Evolutionary conservation across 2,797 vertebrate species (phyloP).

Genomic region (Zalophus californianus): DNA sequence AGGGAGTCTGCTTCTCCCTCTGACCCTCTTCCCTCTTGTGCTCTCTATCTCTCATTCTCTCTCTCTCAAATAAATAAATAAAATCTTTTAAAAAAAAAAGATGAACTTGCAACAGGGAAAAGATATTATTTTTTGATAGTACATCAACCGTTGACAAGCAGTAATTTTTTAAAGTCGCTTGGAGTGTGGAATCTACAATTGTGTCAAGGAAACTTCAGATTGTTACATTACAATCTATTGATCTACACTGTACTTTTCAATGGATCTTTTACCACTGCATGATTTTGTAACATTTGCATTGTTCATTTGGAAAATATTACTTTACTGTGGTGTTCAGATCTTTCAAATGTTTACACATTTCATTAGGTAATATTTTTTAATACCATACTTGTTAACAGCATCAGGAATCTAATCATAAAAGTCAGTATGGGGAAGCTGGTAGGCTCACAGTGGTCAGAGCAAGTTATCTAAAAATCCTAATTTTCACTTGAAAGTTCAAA

Average conservation of each 20-base stretch:
- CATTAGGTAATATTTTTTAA: not conserved
- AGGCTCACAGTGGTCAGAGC: not conserved
- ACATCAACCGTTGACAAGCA: not conserved
- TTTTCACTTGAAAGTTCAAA: conserved; percentile 58
- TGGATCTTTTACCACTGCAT: not conserved
- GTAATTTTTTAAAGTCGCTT: not conserved
- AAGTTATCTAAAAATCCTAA: conserved; percentile 12
- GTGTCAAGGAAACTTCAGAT: not conserved
- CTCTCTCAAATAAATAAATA: too few species aligned
- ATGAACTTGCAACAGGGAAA: not conserved
- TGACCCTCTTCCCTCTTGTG: too few species aligned
- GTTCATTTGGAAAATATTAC: not conserved
- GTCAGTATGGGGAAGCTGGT: not conserved
- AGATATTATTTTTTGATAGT: not conserved
- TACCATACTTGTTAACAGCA: not conserved
- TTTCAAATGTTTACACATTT: not conserved
- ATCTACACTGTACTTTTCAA: not conserved
- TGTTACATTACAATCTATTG: not conserved
- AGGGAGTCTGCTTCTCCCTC: too few species aligned
- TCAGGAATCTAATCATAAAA: not conserved
- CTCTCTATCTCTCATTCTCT: too few species aligned
- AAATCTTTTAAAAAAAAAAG: not conserved
- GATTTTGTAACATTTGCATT: not conserved
- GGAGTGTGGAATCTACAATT: not conserved
- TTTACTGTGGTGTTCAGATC: not conserved